Conservation (phyloP, 2,113 vertebrate species). For the Chunga burmeisteri region DNA sequence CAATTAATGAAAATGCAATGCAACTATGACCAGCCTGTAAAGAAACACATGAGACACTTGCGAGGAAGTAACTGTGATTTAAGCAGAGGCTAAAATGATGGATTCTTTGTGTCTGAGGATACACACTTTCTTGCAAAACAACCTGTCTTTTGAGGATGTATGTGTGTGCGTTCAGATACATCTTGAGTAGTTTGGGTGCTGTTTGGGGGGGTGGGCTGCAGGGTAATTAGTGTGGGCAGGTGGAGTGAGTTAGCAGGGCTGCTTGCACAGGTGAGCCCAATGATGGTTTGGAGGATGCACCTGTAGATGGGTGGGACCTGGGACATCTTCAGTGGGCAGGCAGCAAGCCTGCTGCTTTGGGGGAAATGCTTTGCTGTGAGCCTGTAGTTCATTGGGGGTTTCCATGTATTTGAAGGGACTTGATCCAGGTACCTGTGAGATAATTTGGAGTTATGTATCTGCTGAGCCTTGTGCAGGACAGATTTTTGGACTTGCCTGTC, state of each 20-base stretch:
- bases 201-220: not conserved
- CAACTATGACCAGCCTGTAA: not conserved
- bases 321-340: not conserved
- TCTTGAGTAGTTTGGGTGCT: not conserved
- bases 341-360: rapidly evolving
- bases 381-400: not conserved
- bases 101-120: not conserved
- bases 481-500: not conserved
- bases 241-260: not conserved
- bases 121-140: not conserved
- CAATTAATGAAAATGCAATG: not conserved
- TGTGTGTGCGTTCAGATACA: not conserved
- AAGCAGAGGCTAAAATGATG: not conserved
- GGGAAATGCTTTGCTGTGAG: not conserved
- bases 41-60: not conserved
- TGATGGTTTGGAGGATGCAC: not conserved
- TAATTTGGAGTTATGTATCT: rapidly evolving
- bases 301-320: not conserved
- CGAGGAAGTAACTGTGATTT: not conserved
- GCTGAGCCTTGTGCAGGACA: not conserved
- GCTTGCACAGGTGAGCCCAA: not conserved
- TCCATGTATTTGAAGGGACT: rapidly evolving
- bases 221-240: not conserved
- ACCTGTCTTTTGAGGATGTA: not conserved
- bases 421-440: not conserved